Conservation (phyloP, 2,113 vertebrate species). For the Tragelaphus strepsiceros region DNA sequence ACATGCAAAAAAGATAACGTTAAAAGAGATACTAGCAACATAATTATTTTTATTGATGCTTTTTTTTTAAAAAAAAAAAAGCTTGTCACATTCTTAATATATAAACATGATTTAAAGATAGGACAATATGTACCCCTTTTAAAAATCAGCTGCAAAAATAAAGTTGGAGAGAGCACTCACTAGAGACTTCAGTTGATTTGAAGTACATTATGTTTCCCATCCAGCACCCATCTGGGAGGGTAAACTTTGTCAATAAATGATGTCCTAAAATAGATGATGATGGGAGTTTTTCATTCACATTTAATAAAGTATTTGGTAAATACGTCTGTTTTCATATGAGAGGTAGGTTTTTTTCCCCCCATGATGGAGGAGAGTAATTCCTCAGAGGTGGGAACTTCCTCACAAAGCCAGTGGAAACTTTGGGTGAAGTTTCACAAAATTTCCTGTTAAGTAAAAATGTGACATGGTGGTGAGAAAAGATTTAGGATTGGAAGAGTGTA, state of each 20-base stretch:
- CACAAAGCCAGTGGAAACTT: background rate
- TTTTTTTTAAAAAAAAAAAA: background rate
- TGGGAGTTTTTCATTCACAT: background rate
- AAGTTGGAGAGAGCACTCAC: too few relatives aligned
- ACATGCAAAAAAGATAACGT: background rate
- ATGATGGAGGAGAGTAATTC: background rate
- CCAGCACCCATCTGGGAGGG: background rate
- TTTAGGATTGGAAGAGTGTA: background rate
- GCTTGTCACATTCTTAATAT: background rate
- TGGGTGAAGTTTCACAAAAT: constrained; percentile 18
- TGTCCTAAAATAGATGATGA: background rate
- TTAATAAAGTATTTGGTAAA: background rate
- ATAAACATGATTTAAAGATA: background rate
- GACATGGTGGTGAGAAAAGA: background rate
- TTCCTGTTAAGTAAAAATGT: background rate
- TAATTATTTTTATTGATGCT: background rate
- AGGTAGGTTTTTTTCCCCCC: background rate
- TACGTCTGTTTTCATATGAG: background rate
- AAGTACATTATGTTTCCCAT: background rate
- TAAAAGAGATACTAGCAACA: background rate
- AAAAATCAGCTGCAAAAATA: background rate
- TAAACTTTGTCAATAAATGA: background rate
- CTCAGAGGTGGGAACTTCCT: constrained; percentile 36
- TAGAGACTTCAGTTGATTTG: background rate
- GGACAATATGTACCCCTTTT: background rate